Evolutionary conservation across 2,113 vertebrate genomes (phyloP).

Genomic region (Xiphophorus hellerii): DNA sequence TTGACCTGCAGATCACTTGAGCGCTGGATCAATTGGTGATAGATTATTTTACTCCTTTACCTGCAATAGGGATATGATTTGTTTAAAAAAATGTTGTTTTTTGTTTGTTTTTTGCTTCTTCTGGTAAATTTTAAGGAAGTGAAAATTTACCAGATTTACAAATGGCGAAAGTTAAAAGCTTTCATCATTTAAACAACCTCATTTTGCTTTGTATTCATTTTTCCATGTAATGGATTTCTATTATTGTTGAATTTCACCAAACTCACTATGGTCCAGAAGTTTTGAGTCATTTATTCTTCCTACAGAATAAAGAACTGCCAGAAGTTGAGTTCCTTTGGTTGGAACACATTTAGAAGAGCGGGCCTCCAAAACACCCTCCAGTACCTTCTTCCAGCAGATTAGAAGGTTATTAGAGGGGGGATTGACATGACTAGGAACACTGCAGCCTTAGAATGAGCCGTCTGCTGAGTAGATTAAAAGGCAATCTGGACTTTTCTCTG

Average conservation of each 20-base stretch:
- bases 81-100: too few relatives aligned
- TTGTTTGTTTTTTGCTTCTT: too few relatives aligned
- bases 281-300: background rate
- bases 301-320: background rate
- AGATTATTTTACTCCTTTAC: too few relatives aligned
- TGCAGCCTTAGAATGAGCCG: slow-evolving; percentile 6
- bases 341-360: background rate
- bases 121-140: background rate
- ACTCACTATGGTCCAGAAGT: background rate
- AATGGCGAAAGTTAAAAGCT: too few relatives aligned
- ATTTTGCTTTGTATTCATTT: background rate
- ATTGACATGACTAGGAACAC: slow-evolving; percentile 2
- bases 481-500: background rate
- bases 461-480: slow-evolving; percentile 8
- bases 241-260: background rate
- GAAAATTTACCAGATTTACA: background rate
- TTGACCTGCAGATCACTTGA: too few relatives aligned
- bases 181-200: background rate
- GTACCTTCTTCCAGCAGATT: slow-evolving; percentile 1
- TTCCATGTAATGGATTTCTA: background rate
- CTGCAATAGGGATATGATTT: too few relatives aligned
- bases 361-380: background rate
- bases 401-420: slow-evolving; percentile 8
- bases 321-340: background rate
- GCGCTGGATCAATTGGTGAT: too few relatives aligned